A percentile compares a stretch with the other conserved stretches of the same genome.
phyloP scores from a whole-genome alignment of 2,888 invertebrate species.

The Nomada fucata region DNA sequence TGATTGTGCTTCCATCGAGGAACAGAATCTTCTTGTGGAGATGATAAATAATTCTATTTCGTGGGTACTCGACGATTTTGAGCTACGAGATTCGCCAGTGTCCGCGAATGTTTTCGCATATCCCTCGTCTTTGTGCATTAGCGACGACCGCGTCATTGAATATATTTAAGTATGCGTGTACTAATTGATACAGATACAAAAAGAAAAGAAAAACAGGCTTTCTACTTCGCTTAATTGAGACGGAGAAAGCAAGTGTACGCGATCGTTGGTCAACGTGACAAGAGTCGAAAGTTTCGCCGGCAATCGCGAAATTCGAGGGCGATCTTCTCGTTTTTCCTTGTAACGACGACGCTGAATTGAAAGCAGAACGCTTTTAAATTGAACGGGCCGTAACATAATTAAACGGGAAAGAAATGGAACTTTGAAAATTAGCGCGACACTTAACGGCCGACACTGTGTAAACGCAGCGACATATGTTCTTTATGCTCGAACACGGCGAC shows the following conservation, averaged over 20 bases:
- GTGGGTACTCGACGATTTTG: too few relatives aligned
- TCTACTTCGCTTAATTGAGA: background rate
- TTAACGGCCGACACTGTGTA: constrained; percentile 11
- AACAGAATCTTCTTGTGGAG: too few relatives aligned
- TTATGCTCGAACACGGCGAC: constrained; percentile 44
- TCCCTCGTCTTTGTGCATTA: too few relatives aligned
- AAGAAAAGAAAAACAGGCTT: background rate
- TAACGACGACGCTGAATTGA: background rate
- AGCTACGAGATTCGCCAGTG: too few relatives aligned
- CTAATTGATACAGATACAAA: too few relatives aligned
- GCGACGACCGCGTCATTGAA: too few relatives aligned
- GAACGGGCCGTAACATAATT: constrained; percentile 32
- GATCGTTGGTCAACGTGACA: constrained; percentile 19
- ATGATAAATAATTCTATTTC: too few relatives aligned
- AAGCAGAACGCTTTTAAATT: constrained; percentile 9
- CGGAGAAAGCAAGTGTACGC: constrained; percentile 14
- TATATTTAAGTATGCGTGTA: too few relatives aligned
- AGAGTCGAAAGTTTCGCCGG: constrained; percentile 25
- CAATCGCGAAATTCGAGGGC: background rate
- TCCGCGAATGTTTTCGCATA: too few relatives aligned
- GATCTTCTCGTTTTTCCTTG: background rate
- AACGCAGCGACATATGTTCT: constrained; percentile 51
- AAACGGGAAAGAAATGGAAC: constrained; percentile 22
- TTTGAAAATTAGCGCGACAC: constrained; percentile 37
- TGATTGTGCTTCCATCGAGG: too few relatives aligned